Evolutionary conservation across 2,113 vertebrate species (phyloP), one percentile per base, ranked within the genome.

Genomic region (Varanus salvator): DNA sequence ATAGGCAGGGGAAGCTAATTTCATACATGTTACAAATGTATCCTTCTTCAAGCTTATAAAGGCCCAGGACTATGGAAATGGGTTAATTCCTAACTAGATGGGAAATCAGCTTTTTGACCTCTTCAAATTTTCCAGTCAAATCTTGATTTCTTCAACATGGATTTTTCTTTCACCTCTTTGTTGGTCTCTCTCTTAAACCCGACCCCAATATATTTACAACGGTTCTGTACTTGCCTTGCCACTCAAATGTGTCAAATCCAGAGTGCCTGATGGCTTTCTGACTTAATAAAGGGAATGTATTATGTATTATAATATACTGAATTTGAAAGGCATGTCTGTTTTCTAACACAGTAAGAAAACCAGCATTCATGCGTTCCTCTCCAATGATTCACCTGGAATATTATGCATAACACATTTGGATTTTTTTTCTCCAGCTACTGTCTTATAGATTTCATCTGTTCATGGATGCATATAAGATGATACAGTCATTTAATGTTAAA

Each of bases 321-420:
- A 74, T 88, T 88, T 82, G 66, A 88, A 81, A 82, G 68, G 50
- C 66, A 69, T 74, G 60, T 69, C 68, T 88, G 50, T 14, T 82
- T 88, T 81, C n/a, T 68, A 50, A 82, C 80, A 44, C 50, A 81
- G 50, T 38, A 54, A 44, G 68, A 88, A 4, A 68, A 50, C 78
- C 50, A 80, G 38, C 25, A 29, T 76, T 82, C 14, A 54, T 38
- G 21, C 21, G 25, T 88, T 38, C 78, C 78, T 57, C 14, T 88
- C 29, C n/a, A 74, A 6, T 60, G 87, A 72, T 81, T 81, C 78
- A 19, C 66, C n/a, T 87, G 75, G 60, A 78, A 78, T 80, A 87
- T 80, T 68, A 80, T 87, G 60, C 78, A 15, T 38, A 29, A 31
- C 66, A 88, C 77, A 57, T 29, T 27, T 12, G 72, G 9, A 60